Evolutionary conservation across 2,113 vertebrate genomes (phyloP), one percentile per base, ranked within the genome.

Genomic region (Tetraodon nigroviridis): DNA sequence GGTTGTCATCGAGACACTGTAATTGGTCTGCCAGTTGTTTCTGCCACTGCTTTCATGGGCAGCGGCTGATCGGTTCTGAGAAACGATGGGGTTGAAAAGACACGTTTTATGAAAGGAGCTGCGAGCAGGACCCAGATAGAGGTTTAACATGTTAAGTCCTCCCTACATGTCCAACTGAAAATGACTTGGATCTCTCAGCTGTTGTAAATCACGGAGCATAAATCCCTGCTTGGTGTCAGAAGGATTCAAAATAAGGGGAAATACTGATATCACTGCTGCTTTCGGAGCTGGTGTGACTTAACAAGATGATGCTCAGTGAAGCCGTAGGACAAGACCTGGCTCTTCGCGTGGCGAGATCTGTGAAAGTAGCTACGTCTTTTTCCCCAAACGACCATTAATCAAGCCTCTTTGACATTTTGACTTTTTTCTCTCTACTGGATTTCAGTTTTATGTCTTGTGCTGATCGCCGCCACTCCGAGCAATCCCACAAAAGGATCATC

Each of bases 131-230:
- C 29, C 32, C 61, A 71, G 61, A 10, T 69, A 67, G 73, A 50
- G 45, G 32, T 12, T 29, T 51, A 54, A 72, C 69, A 32, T 12
- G 41, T 76, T 76, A 27, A 37, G 57, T 63, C 46, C 69, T 19
- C 32, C 18, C 27, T 57, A 60, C 54, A 48, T 16, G 69, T 57
- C 75, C 78, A 32, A 56, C 5, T 46, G 13, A 46, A 73, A 79
- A 65, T 69, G 58, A 72, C 69, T 75, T 77, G 70, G 66, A 77
- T 1, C 44, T 2, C 2, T 19, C 58, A 49, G 57, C 56, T 3
- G 0, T 45, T 49, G 52, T 76, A 83, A 80, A 80, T 82, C 71
- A 61, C 18, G 61, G 59, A 76, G 75, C 19, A 5, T 81, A 69
- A 80, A 46, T 13, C 64, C 70, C 56, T 22, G 51, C 58, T 80